Evolutionary conservation across 2,888 invertebrate genomes (phyloP).

Genomic region (Arge pagana): DNA sequence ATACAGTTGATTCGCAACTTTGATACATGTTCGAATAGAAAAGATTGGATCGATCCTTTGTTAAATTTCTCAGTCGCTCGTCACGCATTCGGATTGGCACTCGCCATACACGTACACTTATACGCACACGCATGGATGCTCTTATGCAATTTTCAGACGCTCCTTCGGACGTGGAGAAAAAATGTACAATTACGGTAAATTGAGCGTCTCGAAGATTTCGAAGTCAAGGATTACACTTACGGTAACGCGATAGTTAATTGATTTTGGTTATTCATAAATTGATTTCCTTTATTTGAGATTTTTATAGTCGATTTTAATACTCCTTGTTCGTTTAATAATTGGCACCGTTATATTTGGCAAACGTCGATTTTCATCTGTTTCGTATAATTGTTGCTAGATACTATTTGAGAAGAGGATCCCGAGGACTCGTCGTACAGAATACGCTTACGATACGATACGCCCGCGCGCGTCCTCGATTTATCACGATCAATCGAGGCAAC

Average conservation of each 20-base stretch:
- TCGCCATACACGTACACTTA: too few relatives aligned
- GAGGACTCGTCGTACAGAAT: too few relatives aligned
- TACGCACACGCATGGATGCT: too few relatives aligned
- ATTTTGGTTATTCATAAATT: not conserved
- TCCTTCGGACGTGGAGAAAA: not conserved
- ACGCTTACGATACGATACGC: too few relatives aligned
- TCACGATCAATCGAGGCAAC: too few relatives aligned
- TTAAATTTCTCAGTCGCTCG: conserved; percentile 1
- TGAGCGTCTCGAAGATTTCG: conserved; percentile 5
- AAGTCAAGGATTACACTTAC: conserved; percentile 5
- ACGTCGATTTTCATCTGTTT: not conserved
- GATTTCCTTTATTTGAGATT: not conserved
- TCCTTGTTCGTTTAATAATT: conserved; percentile 13
- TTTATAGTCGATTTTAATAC: conserved; percentile 7
- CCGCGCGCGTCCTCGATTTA: too few relatives aligned
- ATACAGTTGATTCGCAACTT: conserved; percentile 3
- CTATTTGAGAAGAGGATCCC: too few relatives aligned
- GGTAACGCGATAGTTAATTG: not conserved
- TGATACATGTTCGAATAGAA: conserved; percentile 2
- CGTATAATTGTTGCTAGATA: too few relatives aligned
- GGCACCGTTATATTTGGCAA: conserved; percentile 14
- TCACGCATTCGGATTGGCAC: not conserved
- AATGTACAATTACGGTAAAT: conserved; percentile 7
- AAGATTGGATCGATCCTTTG: conserved; percentile 13
- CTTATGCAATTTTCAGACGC: too few relatives aligned